These are phyloP conservation scores for Coptodon rendalli DNA, from an alignment of 2,113 vertebrate genomes.

Conservation along the genomic window DNA sequence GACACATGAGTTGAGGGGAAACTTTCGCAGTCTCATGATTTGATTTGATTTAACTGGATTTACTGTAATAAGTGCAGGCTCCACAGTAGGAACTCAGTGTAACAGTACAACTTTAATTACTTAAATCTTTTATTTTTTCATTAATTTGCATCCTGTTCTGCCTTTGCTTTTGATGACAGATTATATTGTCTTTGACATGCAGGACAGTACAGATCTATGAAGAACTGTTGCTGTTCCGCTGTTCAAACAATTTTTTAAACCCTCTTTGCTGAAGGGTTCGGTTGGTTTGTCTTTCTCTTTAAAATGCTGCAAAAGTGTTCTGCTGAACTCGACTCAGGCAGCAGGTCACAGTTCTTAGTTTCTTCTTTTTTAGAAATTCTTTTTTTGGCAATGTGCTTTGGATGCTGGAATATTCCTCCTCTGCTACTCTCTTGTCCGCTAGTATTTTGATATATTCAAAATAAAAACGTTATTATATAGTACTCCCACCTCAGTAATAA, in stretches of 20 bases:
- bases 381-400: background rate
- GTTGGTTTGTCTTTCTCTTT: background rate
- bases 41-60: background rate
- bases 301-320: background rate
- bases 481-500: background rate
- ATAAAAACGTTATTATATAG: background rate
- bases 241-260: background rate
- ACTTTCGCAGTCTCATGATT: background rate
- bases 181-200: background rate
- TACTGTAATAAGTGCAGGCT: background rate
- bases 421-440: background rate
- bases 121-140: background rate
- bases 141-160: background rate
- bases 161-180: background rate
- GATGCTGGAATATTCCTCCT: background rate
- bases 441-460: background rate
- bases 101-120: background rate
- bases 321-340: background rate
- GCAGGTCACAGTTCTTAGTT: background rate
- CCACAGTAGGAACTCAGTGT: background rate
- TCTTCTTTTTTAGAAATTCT: background rate
- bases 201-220: background rate
- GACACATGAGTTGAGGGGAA: background rate
- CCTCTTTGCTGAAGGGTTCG: background rate
- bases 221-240: background rate